A percentile compares a stretch with the other conserved stretches of the same genome.
These are phyloP conservation scores for Thaumatotibia leucotreta DNA, from an alignment of 1,140 invertebrate genomes.

Conservation along the genomic window DNA sequence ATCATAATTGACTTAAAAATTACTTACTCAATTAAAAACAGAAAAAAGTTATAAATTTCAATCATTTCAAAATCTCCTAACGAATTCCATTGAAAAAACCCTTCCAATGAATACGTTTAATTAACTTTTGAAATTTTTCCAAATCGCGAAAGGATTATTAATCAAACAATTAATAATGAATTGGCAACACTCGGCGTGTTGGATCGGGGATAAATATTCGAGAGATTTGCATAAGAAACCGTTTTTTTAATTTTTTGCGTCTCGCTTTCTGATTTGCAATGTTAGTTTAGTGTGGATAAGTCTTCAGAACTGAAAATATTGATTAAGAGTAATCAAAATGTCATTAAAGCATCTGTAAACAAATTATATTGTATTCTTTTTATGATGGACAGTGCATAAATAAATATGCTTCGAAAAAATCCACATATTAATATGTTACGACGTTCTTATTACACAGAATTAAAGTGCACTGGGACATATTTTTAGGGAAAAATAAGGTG, in stretches of 20 bases:
- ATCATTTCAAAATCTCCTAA: conserved; percentile 17
- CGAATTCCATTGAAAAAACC: conserved; percentile 46
- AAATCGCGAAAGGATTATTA: conserved; percentile 47
- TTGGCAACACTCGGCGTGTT: conserved; percentile 36
- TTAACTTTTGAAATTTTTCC: conserved; percentile 55
- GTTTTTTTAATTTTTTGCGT: conserved; percentile 32
- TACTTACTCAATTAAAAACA: neutral
- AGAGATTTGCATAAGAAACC: conserved; percentile 59
- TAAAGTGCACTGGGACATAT: no score
- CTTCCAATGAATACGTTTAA: conserved; percentile 55
- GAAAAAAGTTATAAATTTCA: neutral
- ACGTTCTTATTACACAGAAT: no score
- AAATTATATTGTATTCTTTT: no score
- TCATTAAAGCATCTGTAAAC: no score
- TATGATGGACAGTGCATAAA: no score
- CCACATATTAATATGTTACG: no score
- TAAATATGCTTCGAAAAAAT: no score
- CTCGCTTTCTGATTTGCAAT: conserved; percentile 30
- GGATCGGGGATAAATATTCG: conserved; percentile 56
- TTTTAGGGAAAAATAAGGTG: no score
- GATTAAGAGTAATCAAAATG: no score
- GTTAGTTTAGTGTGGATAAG: conserved; percentile 31
- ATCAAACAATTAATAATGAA: conserved; percentile 69
- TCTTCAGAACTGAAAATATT: neutral
- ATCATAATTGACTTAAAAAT: neutral